Conservation (phyloP, 2,113 vertebrate genomes). For the Sinocyclocheilus grahami region DNA sequence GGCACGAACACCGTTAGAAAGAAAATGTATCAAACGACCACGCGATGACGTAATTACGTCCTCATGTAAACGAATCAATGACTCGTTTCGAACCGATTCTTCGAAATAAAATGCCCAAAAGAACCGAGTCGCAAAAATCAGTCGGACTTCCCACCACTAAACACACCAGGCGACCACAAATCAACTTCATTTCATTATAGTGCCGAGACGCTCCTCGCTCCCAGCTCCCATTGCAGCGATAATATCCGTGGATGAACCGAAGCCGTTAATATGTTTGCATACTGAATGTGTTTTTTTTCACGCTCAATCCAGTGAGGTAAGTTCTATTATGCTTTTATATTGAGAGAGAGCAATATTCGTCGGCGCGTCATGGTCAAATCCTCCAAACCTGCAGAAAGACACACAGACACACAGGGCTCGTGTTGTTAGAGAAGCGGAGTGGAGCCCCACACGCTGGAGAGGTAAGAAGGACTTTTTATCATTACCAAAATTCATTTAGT, state of each 20-base stretch:
- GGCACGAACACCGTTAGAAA: not conserved
- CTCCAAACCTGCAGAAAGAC: conserved; percentile 40
- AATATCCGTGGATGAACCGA: not conserved
- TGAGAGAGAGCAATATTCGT: conserved; percentile 7
- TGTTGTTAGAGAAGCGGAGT: conserved; percentile 44
- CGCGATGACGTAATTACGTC: not conserved
- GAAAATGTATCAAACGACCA: not conserved
- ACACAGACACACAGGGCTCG: conserved; percentile 30
- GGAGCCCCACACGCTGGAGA: not conserved
- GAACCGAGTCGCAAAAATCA: not conserved
- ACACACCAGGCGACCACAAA: conserved; percentile 18
- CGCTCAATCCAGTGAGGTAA: not conserved
- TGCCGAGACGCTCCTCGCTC: not conserved
- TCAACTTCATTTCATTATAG: conserved; percentile 31
- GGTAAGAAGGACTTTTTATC: not conserved
- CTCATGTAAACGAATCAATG: not conserved
- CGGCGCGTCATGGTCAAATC: conserved; percentile 35
- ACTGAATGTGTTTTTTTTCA: not conserved
- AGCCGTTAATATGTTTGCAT: not conserved
- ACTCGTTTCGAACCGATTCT: not conserved
- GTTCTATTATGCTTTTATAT: not conserved
- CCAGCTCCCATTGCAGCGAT: not conserved
- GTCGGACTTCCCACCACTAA: not conserved
- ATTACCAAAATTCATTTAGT: not conserved
- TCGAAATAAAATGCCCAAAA: not conserved